phyloP scores from a whole-genome alignment of 2,113 vertebrate species.

The Ceyx margarethae region DNA sequence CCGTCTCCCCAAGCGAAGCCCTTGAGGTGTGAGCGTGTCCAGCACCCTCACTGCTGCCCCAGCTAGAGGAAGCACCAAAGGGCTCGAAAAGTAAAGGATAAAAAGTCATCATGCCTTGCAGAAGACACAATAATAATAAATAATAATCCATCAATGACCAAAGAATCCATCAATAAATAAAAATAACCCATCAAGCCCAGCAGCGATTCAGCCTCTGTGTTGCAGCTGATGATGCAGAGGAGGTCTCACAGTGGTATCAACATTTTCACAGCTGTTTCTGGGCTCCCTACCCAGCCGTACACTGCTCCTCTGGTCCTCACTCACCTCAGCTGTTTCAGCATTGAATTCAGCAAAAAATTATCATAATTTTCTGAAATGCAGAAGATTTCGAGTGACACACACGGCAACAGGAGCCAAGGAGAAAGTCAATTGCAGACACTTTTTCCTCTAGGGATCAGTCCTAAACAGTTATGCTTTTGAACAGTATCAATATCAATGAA shows the following conservation, averaged over 20 bases:
- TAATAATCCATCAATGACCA: neutral
- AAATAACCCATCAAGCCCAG: neutral
- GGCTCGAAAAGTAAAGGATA: neutral
- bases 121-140: neutral
- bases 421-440: neutral
- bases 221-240: neutral
- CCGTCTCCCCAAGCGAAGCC: neutral
- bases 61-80: neutral
- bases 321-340: neutral
- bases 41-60: neutral
- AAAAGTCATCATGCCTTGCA: neutral
- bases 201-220: neutral
- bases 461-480: neutral
- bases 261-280: neutral
- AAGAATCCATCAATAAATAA: neutral
- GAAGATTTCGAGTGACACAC: neutral
- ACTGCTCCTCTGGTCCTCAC: neutral
- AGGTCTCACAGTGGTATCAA: neutral
- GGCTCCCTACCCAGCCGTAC: neutral
- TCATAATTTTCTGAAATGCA: neutral
- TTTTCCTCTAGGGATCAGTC: neutral
- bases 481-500: neutral
- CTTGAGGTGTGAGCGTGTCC: accelerated
- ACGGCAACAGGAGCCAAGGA: neutral
- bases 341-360: neutral